Conservation (phyloP, 2,888 invertebrate species). For the Dynastes grantii region DNA sequence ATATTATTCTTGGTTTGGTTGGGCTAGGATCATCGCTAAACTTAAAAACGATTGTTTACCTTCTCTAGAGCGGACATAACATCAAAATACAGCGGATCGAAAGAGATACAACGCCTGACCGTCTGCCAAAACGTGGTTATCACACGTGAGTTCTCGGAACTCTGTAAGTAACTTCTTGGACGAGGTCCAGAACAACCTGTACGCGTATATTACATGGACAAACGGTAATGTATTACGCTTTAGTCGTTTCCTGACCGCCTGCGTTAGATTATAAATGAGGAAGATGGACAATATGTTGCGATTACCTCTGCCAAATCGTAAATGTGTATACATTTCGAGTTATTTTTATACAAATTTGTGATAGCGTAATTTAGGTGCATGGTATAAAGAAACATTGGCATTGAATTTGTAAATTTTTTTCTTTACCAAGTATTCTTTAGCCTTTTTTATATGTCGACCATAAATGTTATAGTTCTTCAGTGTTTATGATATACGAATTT, state of each 20-base stretch:
- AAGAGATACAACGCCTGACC: not conserved
- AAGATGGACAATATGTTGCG: slow-evolving; percentile 12
- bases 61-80: not conserved
- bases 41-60: slow-evolving; percentile 19
- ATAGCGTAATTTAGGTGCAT: no score
- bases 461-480: no score
- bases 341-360: not conserved
- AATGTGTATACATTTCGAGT: not conserved
- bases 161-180: slow-evolving; percentile 45
- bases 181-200: slow-evolving; percentile 49
- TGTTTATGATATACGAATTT: no score
- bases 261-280: not conserved
- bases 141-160: slow-evolving; percentile 45
- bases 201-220: slow-evolving; percentile 8
- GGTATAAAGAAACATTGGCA: no score
- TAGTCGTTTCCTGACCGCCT: not conserved
- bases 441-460: no score
- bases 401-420: no score
- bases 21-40: slow-evolving; percentile 13
- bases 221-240: slow-evolving; percentile 7
- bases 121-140: slow-evolving; percentile 44
- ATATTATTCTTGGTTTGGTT: slow-evolving; percentile 3
- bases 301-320: not conserved
- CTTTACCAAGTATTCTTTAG: no score
- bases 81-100: not conserved